phyloP scores from a whole-genome alignment of 2,797 vertebrate genomes.

The Pelochelys cantorii region DNA sequence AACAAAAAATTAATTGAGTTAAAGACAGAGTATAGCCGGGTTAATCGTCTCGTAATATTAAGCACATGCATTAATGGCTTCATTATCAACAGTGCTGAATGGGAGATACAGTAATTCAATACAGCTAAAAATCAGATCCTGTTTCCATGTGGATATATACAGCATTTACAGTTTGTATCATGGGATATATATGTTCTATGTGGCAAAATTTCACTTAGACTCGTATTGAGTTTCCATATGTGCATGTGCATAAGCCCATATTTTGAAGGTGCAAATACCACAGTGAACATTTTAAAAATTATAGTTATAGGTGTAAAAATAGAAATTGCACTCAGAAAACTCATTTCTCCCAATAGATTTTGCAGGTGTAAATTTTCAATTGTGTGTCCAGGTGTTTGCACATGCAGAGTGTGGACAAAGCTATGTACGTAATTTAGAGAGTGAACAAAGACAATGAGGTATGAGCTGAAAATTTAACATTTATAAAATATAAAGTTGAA shows the following conservation, averaged over 20 bases:
- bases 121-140: neutral
- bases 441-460: neutral
- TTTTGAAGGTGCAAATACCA: neutral
- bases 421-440: fast-evolving
- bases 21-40: too few relatives aligned
- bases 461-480: neutral
- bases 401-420: neutral
- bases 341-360: neutral
- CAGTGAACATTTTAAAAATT: neutral
- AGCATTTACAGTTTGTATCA: neutral
- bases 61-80: neutral
- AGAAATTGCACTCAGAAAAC: neutral
- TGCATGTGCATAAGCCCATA: neutral
- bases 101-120: neutral
- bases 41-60: neutral
- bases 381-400: neutral
- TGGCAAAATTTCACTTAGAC: neutral
- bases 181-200: neutral
- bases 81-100: neutral
- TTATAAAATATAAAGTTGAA: neutral
- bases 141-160: neutral
- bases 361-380: neutral
- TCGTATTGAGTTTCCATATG: neutral
- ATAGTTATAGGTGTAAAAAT: fast-evolving
- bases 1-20: too few relatives aligned